Evolutionary conservation across 2,113 vertebrate species (phyloP), one percentile per base, ranked within the genome.

Genomic region (Melanotaenia duboulayi): DNA sequence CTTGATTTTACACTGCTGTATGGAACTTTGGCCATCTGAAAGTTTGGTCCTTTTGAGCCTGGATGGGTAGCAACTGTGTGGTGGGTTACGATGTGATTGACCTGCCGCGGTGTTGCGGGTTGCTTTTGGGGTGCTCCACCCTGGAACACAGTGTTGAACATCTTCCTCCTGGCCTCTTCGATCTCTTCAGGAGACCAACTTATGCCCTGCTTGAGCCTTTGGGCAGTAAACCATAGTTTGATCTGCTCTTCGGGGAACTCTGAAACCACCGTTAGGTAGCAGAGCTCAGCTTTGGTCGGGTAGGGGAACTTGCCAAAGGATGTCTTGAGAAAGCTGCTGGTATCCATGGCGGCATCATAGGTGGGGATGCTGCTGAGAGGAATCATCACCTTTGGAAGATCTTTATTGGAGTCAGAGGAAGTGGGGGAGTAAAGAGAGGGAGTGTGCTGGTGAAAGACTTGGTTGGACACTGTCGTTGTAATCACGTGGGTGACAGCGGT

Each of bases 131-230:
- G 85, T 7, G 86, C 81, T 72, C 95, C 94, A 0, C 96, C 95
- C 86, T 99, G 97, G 83, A 99, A 98, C 74, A 99, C 95, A 0
- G 97, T 99, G 86, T 96, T 99, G 86, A 98, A 99, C 97, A 99
- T 98, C 91, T 97, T 98, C 77, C 97, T 96, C 75, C 97, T 93
- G 24, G 97, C 96, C 42, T 99, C 97, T 85, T 99, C 97, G 0
- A 99, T 99, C 89, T 99, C 97, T 86, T 99, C 97, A 0, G 97
- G 97, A 70, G 97, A 97, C 97, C 97, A 99, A 90, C 97, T 99
- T 81, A 99, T 99, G 52, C 97, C 97, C 68, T 99, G 97, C 89
- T 99, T 99, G 55, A 99, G 92, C 90, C 97, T 94, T 81, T 99
- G 97, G 22, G 97, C 97, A 0, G 97, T 99, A 85, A 99, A 99